Evolutionary conservation across 2,888 invertebrate genomes (phyloP).

Genomic region (Tipula helvola): DNA sequence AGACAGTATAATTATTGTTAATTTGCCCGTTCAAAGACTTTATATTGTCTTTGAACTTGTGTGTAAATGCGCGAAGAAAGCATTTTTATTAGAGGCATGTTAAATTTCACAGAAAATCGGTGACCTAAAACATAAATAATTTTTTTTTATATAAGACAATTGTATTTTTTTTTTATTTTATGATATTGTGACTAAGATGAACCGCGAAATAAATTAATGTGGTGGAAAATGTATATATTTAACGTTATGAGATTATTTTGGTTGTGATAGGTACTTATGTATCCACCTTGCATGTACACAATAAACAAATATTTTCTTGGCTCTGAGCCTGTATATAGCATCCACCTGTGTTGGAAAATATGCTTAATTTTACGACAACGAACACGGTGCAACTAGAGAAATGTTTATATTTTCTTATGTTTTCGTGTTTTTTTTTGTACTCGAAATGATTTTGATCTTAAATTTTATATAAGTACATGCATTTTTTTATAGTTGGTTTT

Average conservation of each 20-base stretch:
- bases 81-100: not conserved
- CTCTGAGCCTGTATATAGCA: not conserved
- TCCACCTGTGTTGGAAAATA: not conserved
- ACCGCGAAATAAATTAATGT: not conserved
- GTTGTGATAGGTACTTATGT: not conserved
- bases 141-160: not conserved
- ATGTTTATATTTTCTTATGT: not conserved
- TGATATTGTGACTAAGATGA: not conserved
- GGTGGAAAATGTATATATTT: not conserved
- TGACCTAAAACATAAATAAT: not conserved
- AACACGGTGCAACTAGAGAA: not conserved
- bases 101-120: not conserved
- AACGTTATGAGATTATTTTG: not conserved
- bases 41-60: not conserved
- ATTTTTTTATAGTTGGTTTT: not conserved
- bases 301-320: not conserved
- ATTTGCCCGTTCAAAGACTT: not conserved
- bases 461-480: not conserved
- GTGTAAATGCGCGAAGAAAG: not conserved
- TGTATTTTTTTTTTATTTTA: not conserved
- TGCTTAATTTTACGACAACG: not conserved
- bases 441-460: not conserved
- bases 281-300: not conserved
- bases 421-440: not conserved
- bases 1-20: not conserved